These are phyloP conservation scores for Pseudolycoriella hygida DNA, from an alignment of 2,888 invertebrate genomes.

Conservation along the genomic window DNA sequence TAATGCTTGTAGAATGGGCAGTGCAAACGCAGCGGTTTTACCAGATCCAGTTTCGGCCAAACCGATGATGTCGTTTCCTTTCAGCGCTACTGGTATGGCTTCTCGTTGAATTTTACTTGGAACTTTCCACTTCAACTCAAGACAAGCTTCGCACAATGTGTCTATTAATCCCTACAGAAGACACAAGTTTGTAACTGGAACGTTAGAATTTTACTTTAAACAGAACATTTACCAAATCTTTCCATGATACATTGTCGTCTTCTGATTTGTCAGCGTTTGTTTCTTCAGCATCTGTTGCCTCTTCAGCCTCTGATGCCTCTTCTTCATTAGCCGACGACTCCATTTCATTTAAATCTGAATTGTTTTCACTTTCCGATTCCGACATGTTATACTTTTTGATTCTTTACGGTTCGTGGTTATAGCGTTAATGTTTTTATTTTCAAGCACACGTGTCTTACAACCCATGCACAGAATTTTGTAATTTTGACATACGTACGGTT, in stretches of 20 bases:
- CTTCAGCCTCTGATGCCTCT: background rate
- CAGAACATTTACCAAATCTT: constrained; percentile 36
- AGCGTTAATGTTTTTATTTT: too few relatives aligned
- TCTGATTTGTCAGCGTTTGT: constrained; percentile 7
- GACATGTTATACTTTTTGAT: too few relatives aligned
- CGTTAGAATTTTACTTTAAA: background rate
- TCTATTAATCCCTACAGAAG: constrained; percentile 74
- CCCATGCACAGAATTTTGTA: too few relatives aligned
- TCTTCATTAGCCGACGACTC: constrained; percentile 3
- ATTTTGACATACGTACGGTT: too few relatives aligned
- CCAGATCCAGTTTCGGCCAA: constrained; percentile 62
- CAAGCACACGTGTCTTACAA: too few relatives aligned
- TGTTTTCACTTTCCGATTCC: too few relatives aligned
- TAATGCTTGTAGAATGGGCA: constrained; percentile 85
- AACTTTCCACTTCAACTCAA: constrained; percentile 78
- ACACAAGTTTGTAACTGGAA: constrained; percentile 8
- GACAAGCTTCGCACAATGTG: constrained; percentile 78
- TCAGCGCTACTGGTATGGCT: constrained; percentile 77
- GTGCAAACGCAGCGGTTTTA: constrained; percentile 94
- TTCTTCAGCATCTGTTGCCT: constrained; percentile 1
- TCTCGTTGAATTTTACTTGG: constrained; percentile 94
- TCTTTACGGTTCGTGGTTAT: too few relatives aligned
- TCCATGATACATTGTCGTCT: constrained; percentile 31
- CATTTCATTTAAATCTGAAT: too few relatives aligned
- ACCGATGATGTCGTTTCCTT: constrained; percentile 54